Conservation (phyloP, 2,113 vertebrate genomes). For the Bubo blakistoni region DNA sequence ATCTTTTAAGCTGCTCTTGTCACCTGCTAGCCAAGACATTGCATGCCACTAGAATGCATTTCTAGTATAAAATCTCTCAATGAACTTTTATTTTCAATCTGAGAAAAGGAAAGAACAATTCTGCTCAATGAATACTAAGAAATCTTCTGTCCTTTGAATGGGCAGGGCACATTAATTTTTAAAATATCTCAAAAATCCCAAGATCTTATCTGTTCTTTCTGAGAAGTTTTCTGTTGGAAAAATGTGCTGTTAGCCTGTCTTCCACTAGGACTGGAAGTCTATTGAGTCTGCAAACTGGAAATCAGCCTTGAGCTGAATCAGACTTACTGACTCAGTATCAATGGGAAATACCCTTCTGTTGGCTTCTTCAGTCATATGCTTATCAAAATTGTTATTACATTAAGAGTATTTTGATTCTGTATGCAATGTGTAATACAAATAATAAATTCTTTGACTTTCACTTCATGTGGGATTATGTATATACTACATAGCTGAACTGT, state of each 20-base stretch:
- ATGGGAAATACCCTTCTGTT: background rate
- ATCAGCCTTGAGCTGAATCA: background rate
- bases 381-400: background rate
- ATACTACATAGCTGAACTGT: background rate
- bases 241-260: background rate
- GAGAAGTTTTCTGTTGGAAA: background rate
- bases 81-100: background rate
- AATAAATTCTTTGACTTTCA: background rate
- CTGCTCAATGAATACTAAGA: background rate
- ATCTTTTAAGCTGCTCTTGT: background rate
- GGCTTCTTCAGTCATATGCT: background rate
- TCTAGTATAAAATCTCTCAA: background rate
- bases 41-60: background rate
- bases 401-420: background rate
- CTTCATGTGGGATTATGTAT: background rate
- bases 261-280: background rate
- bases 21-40: background rate
- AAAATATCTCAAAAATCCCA: background rate
- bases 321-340: background rate
- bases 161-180: background rate
- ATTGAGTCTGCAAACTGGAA: background rate
- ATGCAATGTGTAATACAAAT: background rate
- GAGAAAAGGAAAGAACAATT: background rate
- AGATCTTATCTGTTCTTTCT: background rate
- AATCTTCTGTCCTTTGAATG: background rate